Conservation (phyloP, 2,888 invertebrate species). For the Augiades crinisus region DNA sequence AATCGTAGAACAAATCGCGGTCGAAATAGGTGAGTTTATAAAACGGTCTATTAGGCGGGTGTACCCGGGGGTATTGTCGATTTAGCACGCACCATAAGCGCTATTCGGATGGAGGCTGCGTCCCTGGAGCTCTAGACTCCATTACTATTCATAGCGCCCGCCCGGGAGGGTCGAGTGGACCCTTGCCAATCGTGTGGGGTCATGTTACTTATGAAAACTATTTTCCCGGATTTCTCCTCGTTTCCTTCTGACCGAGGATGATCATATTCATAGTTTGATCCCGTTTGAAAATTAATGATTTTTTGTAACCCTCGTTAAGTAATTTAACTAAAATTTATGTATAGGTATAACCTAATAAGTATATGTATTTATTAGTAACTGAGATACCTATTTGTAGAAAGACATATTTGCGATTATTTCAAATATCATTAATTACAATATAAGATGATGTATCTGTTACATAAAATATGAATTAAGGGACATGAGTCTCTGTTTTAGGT, state of each 20-base stretch:
- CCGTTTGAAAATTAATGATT: neutral
- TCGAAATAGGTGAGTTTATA: slow-evolving; percentile 55
- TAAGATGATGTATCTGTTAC: no score
- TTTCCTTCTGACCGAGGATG: neutral
- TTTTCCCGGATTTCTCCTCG: slow-evolving; percentile 4
- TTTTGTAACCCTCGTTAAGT: no score
- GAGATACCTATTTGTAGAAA: no score
- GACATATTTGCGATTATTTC: no score
- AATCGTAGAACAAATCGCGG: slow-evolving; percentile 40
- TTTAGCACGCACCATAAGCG: slow-evolving; percentile 79
- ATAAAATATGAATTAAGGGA: no score
- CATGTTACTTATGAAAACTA: slow-evolving; percentile 23
- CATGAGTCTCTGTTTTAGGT: neutral
- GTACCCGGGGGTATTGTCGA: slow-evolving; percentile 70
- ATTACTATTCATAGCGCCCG: slow-evolving; percentile 74
- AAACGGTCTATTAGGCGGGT: slow-evolving; percentile 60
- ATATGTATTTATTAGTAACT: no score
- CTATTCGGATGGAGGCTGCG: slow-evolving; percentile 45
- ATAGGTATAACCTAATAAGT: no score
- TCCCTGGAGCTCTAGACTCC: slow-evolving; percentile 59
- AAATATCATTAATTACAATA: no score
- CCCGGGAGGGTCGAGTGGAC: slow-evolving; percentile 48
- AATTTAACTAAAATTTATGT: no score
- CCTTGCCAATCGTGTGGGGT: slow-evolving; percentile 26
- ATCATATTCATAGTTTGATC: slow-evolving; percentile 2